Evolutionary conservation across 1,140 invertebrate genomes (phyloP), one percentile per base, ranked within the genome.

Genomic region (Elymnias hypermnestra): DNA sequence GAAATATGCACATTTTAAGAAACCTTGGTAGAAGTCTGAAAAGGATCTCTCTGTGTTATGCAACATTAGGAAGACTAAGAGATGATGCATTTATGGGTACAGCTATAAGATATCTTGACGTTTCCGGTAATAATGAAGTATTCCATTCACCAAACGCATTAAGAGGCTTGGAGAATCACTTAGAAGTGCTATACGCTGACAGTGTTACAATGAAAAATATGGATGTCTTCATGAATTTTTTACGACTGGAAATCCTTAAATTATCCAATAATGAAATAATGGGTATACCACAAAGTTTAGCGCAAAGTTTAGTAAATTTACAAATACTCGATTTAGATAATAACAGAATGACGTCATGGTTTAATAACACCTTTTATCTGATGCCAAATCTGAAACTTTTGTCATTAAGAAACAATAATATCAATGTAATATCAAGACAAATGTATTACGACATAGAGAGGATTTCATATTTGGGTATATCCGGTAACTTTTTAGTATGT

Each of bases 401-500:
- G 0, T 78, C 71, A 2, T 39, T 90, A 2, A 57, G 53, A 7
- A 54, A 82, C 2, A 91, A 91, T 36, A 89, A 86, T 28, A 81
- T 90, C 7, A 89, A 88, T 22, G 42, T 89, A 10, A 66, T 90
- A 2, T 73, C 86, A 0, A 61, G 63, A 5, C 69, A 83, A 41
- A 89, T 89, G 87, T 48, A 88, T 0, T 43, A 57, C 12, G 88
- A 89, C 53, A 66, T 87, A 47, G 21, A 62, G 31, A 52, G 63
- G 9, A 5, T 86, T 63, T 46, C 56, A 6, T 78, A 75, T 14
- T 25, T 90, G 0, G 78, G 76, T 8, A 15, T 90, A 0, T 77
- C 83, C 0, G 66, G 70, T 0, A 91, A 91, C 53, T 74, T 83
- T 10, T 83, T 90, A 5, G 57, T 89, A 0, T 91, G 90, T 42